Percentiles rank a stretch among this genome's conserved stretches.
phyloP scores from a whole-genome alignment of 2,797 vertebrate genomes.

The Urophycis tenuis region DNA sequence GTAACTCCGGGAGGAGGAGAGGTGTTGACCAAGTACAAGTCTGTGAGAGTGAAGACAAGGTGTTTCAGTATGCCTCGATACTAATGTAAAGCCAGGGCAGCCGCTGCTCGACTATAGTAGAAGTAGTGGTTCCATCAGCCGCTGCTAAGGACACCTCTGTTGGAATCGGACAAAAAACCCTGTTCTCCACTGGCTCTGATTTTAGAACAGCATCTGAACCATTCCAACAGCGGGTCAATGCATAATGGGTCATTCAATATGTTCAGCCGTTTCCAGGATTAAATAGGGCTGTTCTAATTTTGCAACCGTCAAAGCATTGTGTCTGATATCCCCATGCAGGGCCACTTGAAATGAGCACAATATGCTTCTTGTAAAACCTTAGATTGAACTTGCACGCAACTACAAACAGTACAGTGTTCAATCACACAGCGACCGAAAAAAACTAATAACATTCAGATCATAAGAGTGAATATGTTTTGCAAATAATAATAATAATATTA shows the following conservation, averaged over 20 bases:
- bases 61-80: not conserved
- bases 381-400: not conserved
- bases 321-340: not conserved
- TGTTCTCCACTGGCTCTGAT: not conserved
- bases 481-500: not conserved
- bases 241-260: constrained; percentile 3
- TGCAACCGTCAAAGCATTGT: not conserved
- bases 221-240: not conserved
- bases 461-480: constrained; percentile 1
- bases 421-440: not conserved
- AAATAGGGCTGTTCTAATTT: constrained; percentile 12
- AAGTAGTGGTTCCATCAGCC: not conserved
- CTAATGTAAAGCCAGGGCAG: not conserved
- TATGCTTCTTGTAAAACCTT: not conserved
- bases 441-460: not conserved
- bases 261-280: constrained; percentile 27
- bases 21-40: not conserved
- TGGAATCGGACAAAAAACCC: not conserved
- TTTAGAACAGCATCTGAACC: not conserved
- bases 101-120: not conserved
- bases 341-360: not conserved
- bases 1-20: not conserved
- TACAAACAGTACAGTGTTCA: not conserved
- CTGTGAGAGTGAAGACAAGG: not conserved
- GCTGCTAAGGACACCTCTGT: not conserved